These are phyloP conservation scores for Malachius bipustulatus DNA, from an alignment of 2,888 invertebrate species.

Conservation along the genomic window DNA sequence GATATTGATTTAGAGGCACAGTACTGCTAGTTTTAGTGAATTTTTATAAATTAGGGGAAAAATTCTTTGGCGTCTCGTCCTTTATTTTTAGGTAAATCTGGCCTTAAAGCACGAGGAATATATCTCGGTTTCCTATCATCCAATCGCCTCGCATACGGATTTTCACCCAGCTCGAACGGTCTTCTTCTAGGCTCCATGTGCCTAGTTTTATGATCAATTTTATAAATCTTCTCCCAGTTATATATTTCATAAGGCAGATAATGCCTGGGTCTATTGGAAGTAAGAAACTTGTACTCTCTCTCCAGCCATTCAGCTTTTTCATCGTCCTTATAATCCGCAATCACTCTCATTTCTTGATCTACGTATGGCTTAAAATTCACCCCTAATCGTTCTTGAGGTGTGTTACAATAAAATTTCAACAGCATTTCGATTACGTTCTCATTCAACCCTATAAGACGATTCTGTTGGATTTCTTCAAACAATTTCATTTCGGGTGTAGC, in stretches of 20 bases:
- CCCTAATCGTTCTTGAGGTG: conserved; percentile 47
- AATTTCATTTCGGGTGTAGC: conserved; percentile 58
- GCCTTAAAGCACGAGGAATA: conserved; percentile 55
- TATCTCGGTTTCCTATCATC: conserved; percentile 56
- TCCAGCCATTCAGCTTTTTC: conserved; percentile 61
- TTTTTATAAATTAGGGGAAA: too few species aligned
- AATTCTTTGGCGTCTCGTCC: conserved; percentile 55
- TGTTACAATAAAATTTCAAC: conserved; percentile 61
- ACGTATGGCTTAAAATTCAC: conserved; percentile 64
- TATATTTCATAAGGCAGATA: conserved; percentile 56
- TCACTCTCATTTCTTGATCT: conserved; percentile 42
- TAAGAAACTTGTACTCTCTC: conserved; percentile 52
- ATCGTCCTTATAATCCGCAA: conserved; percentile 57
- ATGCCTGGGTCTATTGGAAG: conserved; percentile 54
- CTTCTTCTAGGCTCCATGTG: conserved; percentile 55
- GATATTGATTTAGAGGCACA: too few species aligned
- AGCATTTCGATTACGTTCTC: conserved; percentile 62
- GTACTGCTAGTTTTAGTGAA: too few species aligned
- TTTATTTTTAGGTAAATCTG: conserved; percentile 45
- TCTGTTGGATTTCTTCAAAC: conserved; percentile 59
- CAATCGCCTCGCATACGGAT: conserved; percentile 50
- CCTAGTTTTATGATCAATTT: conserved; percentile 56
- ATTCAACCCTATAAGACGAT: conserved; percentile 66
- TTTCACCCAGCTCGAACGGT: conserved; percentile 55
- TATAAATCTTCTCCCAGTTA: conserved; percentile 75